phyloP scores from a whole-genome alignment of 2,888 invertebrate genomes.

The Athalia cordata region DNA sequence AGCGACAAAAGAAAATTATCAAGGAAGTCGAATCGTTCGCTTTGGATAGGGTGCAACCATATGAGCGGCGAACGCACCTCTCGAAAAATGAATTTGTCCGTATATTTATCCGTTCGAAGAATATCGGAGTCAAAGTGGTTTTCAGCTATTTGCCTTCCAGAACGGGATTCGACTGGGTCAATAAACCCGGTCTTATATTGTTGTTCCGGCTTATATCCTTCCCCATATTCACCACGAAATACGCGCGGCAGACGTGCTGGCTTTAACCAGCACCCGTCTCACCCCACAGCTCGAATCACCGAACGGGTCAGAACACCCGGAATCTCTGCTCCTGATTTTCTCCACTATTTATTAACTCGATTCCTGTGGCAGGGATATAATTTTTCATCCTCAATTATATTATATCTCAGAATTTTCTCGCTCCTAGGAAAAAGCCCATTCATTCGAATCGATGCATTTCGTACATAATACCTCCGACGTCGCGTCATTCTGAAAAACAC shows the following conservation, averaged over 20 bases:
- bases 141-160: conserved; percentile 22
- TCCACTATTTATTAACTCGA: too few relatives aligned
- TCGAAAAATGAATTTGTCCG: background rate
- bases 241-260: background rate
- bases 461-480: background rate
- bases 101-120: background rate
- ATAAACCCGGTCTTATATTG: conserved; percentile 16
- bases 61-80: background rate
- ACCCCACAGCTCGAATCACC: too few relatives aligned
- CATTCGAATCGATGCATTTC: too few relatives aligned
- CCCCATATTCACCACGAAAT: conserved; percentile 8
- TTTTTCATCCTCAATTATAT: too few relatives aligned
- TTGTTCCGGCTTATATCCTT: conserved; percentile 27
- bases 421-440: too few relatives aligned
- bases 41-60: background rate
- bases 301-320: background rate
- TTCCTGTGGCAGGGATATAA: too few relatives aligned
- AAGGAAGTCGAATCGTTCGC: background rate
- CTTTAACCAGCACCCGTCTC: background rate
- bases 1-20: too few relatives aligned
- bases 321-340: background rate
- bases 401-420: too few relatives aligned
- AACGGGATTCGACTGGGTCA: conserved; percentile 11
- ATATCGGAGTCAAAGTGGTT: conserved; percentile 24
- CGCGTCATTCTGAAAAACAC: background rate